Percentiles rank a stretch among this genome's conserved stretches.
Evolutionary conservation across 2,888 invertebrate species (phyloP).

Genomic region (Cataglyphis albicans): DNA sequence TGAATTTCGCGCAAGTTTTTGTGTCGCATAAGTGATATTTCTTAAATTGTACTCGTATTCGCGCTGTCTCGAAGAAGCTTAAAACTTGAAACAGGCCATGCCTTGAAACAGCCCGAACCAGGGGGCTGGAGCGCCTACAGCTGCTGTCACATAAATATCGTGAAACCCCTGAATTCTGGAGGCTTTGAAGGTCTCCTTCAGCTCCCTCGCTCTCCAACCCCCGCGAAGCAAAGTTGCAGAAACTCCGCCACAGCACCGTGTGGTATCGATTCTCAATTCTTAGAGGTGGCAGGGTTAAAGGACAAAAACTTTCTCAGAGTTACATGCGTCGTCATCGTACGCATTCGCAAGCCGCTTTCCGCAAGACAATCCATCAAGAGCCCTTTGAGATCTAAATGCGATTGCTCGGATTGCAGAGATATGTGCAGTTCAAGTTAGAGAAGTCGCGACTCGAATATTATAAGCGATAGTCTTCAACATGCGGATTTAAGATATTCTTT

Average conservation of each 20-base stretch:
- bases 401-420: conserved; percentile 18
- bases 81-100: conserved; percentile 75
- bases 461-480: conserved; percentile 21
- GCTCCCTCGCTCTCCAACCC: conserved; percentile 50
- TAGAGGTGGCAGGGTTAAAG: conserved; percentile 66
- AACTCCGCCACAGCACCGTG: conserved; percentile 73
- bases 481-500: neutral
- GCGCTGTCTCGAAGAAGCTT: conserved; percentile 65
- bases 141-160: conserved; percentile 85
- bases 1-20: conserved; percentile 19
- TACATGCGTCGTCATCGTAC: conserved; percentile 41
- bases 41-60: conserved; percentile 16
- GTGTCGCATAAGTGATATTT: conserved; percentile 60
- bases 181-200: conserved; percentile 60
- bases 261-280: conserved; percentile 84
- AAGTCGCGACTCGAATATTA: conserved; percentile 11
- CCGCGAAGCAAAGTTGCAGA: conserved; percentile 81
- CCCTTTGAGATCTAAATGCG: conserved; percentile 3
- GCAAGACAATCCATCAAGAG: conserved; percentile 14
- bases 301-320: conserved; percentile 56
- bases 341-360: conserved; percentile 5
- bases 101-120: conserved; percentile 58
- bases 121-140: conserved; percentile 79
- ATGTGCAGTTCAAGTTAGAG: neutral
- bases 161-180: conserved; percentile 82